Evolutionary conservation across 2,797 vertebrate genomes (phyloP).

Genomic region (Urocyon cinereoargenteus): DNA sequence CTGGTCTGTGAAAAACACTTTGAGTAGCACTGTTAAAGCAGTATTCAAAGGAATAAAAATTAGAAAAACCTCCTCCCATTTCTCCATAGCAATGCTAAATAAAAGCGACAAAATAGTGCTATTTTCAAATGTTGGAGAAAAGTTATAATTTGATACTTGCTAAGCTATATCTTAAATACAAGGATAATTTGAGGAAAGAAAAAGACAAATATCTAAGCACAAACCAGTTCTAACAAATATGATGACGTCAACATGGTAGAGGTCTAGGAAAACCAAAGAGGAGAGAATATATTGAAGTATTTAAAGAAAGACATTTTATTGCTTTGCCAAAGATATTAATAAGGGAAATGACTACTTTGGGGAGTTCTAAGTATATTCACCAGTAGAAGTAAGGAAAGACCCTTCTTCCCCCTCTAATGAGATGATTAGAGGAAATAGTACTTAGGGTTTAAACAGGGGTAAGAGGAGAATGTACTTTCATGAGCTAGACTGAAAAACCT

Average conservation of each 20-base stretch:
- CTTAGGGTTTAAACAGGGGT: background rate
- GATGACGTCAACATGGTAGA: background rate
- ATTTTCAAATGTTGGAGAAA: background rate
- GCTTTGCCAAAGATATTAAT: background rate
- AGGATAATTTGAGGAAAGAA: background rate
- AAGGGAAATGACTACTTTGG: background rate
- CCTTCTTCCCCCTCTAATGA: background rate
- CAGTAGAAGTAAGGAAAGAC: background rate
- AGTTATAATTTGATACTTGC: background rate
- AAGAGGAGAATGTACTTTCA: background rate
- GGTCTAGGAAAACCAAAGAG: background rate
- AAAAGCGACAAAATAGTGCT: background rate
- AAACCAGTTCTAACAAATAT: background rate
- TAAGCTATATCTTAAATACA: background rate
- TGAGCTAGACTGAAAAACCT: background rate
- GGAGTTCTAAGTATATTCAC: background rate
- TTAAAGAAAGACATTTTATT: background rate
- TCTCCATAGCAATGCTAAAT: background rate
- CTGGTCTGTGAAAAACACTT: background rate
- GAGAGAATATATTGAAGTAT: background rate
- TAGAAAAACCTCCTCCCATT: background rate
- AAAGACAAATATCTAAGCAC: background rate
- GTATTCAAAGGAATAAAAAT: background rate
- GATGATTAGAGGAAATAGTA: background rate
- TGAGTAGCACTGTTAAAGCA: background rate